phyloP scores from a whole-genome alignment of 64 coral and sea anemone genomes.

The Astreopora myriophthalma region DNA sequence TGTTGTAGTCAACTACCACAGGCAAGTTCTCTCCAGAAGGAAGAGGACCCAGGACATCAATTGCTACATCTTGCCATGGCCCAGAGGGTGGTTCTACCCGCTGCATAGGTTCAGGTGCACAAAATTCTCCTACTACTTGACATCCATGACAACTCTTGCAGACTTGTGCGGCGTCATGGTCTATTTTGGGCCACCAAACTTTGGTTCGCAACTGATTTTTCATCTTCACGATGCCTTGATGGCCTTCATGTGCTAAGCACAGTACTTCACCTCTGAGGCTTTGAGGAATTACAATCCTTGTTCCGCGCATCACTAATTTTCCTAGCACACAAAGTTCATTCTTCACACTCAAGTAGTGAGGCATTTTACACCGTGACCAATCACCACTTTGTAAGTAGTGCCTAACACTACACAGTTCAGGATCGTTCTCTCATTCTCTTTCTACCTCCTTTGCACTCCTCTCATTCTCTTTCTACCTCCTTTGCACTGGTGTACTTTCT shows the following conservation, averaged over 20 bases:
- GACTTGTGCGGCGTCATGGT: background rate
- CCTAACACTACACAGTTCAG: too few relatives aligned
- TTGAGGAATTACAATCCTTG: conserved; percentile 21
- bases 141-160: conserved; percentile 52
- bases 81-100: conserved; percentile 13
- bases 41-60: conserved; percentile 47
- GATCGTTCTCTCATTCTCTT: too few relatives aligned
- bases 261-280: conserved; percentile 12
- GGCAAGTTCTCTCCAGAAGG: conserved; percentile 44
- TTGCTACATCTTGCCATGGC: conserved; percentile 54
- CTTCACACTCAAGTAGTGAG: too few relatives aligned
- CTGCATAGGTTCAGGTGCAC: conserved; percentile 28
- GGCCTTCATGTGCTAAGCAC: conserved; percentile 37
- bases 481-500: too few relatives aligned
- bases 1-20: conserved; percentile 56
- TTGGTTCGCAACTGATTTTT: conserved; percentile 43
- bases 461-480: too few relatives aligned
- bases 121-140: conserved; percentile 50
- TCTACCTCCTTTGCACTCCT: too few relatives aligned
- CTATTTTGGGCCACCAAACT: conserved; percentile 57
- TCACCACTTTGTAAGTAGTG: background rate
- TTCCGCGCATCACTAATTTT: conserved; percentile 39
- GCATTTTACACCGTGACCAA: conserved; percentile 46
- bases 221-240: conserved; percentile 69
- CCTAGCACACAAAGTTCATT: too few relatives aligned